phyloP scores from a whole-genome alignment of 2,888 invertebrate genomes.

The Ennomos erosarius region DNA sequence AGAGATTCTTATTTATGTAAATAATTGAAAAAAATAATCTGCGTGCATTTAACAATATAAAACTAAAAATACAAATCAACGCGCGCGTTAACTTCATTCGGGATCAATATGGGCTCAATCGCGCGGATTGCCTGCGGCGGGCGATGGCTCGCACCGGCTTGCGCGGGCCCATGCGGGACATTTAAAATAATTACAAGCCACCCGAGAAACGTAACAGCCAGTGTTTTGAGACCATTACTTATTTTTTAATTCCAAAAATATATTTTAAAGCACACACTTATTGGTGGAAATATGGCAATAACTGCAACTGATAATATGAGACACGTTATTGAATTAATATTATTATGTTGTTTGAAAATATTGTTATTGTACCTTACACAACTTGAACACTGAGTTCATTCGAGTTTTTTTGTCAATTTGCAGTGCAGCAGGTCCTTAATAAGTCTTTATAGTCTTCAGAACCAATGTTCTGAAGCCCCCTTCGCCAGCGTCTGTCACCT shows the following conservation, averaged over 20 bases:
- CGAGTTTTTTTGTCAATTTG: conserved; percentile 38
- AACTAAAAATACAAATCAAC: conserved; percentile 30
- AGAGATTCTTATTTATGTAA: no score
- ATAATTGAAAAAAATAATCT: background rate
- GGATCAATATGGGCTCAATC: conserved; percentile 80
- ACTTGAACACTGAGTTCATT: conserved; percentile 44
- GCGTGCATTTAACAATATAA: conserved; percentile 12
- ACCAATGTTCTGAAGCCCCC: no score
- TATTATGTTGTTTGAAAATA: conserved; percentile 50
- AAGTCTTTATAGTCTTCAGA: no score
- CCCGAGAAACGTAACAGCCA: conserved; percentile 81
- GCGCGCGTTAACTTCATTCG: conserved; percentile 45
- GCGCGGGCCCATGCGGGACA: conserved; percentile 76
- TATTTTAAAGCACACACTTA: conserved; percentile 76
- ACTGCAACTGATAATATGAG: conserved; percentile 70
- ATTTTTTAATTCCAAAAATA: conserved; percentile 82
- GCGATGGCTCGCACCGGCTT: conserved; percentile 52
- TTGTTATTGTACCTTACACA: conserved; percentile 47
- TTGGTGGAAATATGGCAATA: conserved; percentile 67
- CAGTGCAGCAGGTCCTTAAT: conserved; percentile 38
- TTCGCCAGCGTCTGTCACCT: no score
- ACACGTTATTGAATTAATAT: conserved; percentile 59
- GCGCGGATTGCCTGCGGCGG: conserved; percentile 72
- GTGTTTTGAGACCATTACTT: conserved; percentile 85
- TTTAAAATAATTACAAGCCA: conserved; percentile 86